A percentile compares a stretch with the other conserved stretches of the same genome.
These are phyloP conservation scores for Ophioninae sp. DNA, from an alignment of 2,888 invertebrate species.

Conservation along the genomic window DNA sequence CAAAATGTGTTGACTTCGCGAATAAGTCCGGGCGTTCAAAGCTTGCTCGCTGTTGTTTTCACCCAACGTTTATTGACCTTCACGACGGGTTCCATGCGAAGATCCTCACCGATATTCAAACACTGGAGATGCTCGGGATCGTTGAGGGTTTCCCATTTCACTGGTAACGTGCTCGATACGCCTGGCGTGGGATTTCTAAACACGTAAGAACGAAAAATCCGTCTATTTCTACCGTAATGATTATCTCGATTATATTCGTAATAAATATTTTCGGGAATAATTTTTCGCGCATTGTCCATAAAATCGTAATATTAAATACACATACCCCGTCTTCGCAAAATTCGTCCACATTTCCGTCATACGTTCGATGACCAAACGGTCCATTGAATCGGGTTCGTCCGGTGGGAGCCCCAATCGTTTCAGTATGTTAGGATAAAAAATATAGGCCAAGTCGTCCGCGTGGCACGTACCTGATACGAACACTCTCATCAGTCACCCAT, in stretches of 20 bases:
- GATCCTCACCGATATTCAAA: conserved; percentile 69
- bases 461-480: conserved; percentile 57
- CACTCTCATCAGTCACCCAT: neutral
- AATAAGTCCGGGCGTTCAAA: conserved; percentile 4
- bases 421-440: conserved; percentile 68
- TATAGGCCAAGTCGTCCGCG: conserved; percentile 72
- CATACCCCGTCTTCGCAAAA: conserved; percentile 77
- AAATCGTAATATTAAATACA: neutral
- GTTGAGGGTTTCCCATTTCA: conserved; percentile 72
- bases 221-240: neutral
- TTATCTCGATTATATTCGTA: neutral
- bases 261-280: neutral
- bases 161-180: conserved; percentile 65
- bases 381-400: conserved; percentile 37
- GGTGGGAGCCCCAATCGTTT: conserved; percentile 56
- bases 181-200: conserved; percentile 74
- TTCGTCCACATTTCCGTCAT: conserved; percentile 77
- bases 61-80: conserved; percentile 54
- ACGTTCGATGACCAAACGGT: conserved; percentile 68
- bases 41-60: conserved; percentile 35
- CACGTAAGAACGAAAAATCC: neutral
- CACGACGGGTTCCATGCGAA: conserved; percentile 66
- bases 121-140: conserved; percentile 64
- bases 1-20: neutral
- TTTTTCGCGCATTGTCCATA: neutral